These are phyloP conservation scores for Rhyacichthys aspro DNA, from an alignment of 2,797 vertebrate genomes.

Conservation along the genomic window DNA sequence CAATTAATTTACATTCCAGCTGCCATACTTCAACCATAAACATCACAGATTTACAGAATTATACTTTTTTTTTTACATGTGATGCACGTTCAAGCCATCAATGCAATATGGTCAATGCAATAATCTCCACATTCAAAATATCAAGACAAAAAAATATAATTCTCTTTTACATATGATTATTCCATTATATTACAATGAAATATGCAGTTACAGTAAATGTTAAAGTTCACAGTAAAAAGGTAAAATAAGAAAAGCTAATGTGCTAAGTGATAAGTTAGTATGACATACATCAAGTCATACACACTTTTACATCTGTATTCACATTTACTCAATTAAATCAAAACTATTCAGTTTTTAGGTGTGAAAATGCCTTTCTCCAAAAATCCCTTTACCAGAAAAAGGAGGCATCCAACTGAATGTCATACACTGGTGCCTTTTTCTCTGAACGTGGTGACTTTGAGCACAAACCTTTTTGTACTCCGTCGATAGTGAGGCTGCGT, in stretches of 20 bases:
- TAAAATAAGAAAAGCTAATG: neutral
- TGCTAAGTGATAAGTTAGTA: too few species aligned
- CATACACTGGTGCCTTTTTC: constrained; percentile 55
- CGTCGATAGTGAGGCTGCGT: constrained; percentile 87
- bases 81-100: too few species aligned
- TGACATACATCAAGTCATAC: too few species aligned
- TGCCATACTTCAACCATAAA: constrained; percentile 6
- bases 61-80: too few species aligned
- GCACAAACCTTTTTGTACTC: constrained; percentile 83
- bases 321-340: constrained; percentile 3
- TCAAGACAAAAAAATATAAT: neutral
- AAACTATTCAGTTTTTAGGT: neutral
- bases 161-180: constrained; percentile 1
- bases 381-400: too few species aligned
- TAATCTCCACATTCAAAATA: too few species aligned
- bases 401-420: constrained; percentile 11
- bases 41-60: neutral
- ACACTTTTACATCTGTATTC: neutral
- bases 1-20: neutral
- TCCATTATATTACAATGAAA: neutral
- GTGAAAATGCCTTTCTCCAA: too few species aligned
- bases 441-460: constrained; percentile 83
- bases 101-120: too few species aligned
- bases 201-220: neutral
- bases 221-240: constrained; percentile 1